Evolutionary conservation across 2,113 vertebrate species (phyloP).

Genomic region (Syrmaticus mikado): DNA sequence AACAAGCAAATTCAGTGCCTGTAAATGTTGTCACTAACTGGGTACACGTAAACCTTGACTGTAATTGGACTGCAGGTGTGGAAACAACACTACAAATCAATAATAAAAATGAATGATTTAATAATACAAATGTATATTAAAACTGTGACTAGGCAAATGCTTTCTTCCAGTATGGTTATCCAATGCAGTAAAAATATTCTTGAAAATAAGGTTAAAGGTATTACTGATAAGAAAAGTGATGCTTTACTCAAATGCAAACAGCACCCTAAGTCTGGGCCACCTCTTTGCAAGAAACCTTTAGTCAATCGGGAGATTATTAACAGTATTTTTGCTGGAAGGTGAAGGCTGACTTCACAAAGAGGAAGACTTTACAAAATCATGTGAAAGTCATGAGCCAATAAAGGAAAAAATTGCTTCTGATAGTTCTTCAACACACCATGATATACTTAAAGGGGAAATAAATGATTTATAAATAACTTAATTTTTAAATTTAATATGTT

Average conservation of each 20-base stretch:
- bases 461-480: not conserved
- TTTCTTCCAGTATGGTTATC: not conserved
- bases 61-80: constrained; percentile 54
- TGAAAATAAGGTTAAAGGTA: not conserved
- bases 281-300: not conserved
- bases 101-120: not conserved
- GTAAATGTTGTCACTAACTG: not conserved
- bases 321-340: not conserved
- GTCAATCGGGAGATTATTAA: not conserved
- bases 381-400: not conserved
- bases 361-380: not conserved
- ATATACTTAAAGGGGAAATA: not conserved
- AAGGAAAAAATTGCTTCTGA: not conserved
- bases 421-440: not conserved
- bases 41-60: constrained; percentile 8
- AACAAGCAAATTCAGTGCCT: not conserved
- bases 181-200: not conserved
- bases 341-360: not conserved
- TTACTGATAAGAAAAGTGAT: not conserved
- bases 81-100: constrained; percentile 3
- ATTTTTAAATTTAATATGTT: not conserved
- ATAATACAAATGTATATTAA: not conserved
- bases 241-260: not conserved
- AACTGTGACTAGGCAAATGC: not conserved
- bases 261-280: not conserved